phyloP scores from a whole-genome alignment of 2,797 vertebrate species.

The Malacoraja senta region DNA sequence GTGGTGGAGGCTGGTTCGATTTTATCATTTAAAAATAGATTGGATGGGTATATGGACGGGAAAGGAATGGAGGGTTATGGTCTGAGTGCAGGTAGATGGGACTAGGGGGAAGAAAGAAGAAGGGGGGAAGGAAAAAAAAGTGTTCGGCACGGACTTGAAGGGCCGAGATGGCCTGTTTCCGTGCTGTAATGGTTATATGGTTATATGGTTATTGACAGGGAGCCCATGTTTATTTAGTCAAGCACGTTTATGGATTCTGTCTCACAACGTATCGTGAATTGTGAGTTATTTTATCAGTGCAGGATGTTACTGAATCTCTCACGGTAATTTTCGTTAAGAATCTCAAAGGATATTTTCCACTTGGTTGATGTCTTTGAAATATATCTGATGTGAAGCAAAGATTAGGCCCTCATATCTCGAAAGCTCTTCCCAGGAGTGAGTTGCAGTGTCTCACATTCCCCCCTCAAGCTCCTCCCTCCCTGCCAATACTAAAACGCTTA shows the following conservation, averaged over 20 bases:
- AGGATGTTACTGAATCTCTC: neutral
- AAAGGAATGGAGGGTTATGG: too few species aligned
- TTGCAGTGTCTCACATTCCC: neutral
- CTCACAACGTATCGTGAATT: neutral
- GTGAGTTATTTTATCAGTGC: neutral
- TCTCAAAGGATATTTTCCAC: conserved; percentile 36
- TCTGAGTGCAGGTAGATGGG: too few species aligned
- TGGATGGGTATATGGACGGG: too few species aligned
- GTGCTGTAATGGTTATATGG: too few species aligned
- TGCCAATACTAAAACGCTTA: too few species aligned
- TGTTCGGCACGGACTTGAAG: too few species aligned
- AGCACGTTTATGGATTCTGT: neutral
- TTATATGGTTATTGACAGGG: too few species aligned
- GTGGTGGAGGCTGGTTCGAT: too few species aligned
- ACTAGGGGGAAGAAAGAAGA: too few species aligned
- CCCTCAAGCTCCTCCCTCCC: neutral
- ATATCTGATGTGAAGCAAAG: conserved; percentile 15
- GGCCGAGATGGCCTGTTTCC: too few species aligned
- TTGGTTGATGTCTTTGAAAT: conserved; percentile 17
- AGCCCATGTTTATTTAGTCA: neutral
- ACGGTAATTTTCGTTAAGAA: neutral
- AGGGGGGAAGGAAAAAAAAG: too few species aligned
- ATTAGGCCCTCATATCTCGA: conserved; percentile 1
- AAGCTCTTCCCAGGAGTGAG: neutral
- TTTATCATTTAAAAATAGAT: too few species aligned